Base-by-base conservation (phyloP, 2,797 vertebrate genomes). In the Tarsius wallacei region DNA sequence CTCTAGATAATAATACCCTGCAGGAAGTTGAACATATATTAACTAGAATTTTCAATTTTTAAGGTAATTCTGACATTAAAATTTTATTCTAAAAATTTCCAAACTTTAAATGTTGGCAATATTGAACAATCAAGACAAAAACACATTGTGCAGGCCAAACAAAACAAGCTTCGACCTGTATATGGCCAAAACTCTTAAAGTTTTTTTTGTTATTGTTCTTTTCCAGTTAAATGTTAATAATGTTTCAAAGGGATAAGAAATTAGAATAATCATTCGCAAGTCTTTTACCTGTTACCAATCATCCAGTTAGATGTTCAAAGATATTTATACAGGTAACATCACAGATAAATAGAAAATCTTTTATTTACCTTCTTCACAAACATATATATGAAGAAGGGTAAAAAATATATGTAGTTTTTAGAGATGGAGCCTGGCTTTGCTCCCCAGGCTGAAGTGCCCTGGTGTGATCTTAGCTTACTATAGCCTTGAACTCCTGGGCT, bases 31-130 rank as follows among this genome's bases (percentile, higher is more conserved):
- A 24, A 42, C 33, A 22, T 8, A 11, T 59, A 82, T 82, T 87
- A 82, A 5, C n/a, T 66, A 84, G 21, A 76, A 87, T 11, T 22
- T 53, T n/a, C 33, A 21, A 36, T 63, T 63, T 84, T 68, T 84
- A 87, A 85, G 53, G 87, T 15, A 88, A 81, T 80, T 36, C 57
- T 13, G 0, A 22, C 66, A 57, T 42, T 86, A 33, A 78, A 66
- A 24, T 5, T 26, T 80, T 84, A n/a, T 84, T 71, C 49, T 31
- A 31, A 92, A 80, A 36, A 36, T 63, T 70, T 82, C 49, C 28
- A 63, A 73, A 14, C 77, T 95, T 61, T 92, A 87, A 90, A 63
- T 90, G 55, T 21, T 47, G 11, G 31, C 33, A 70, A 61, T 85
- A 53, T 15, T 21, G 51, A 77, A 81, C 66, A 57, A 8, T 26